Base-by-base conservation (phyloP, 2,797 vertebrate genomes). In the Muscicapa comitata region DNA sequence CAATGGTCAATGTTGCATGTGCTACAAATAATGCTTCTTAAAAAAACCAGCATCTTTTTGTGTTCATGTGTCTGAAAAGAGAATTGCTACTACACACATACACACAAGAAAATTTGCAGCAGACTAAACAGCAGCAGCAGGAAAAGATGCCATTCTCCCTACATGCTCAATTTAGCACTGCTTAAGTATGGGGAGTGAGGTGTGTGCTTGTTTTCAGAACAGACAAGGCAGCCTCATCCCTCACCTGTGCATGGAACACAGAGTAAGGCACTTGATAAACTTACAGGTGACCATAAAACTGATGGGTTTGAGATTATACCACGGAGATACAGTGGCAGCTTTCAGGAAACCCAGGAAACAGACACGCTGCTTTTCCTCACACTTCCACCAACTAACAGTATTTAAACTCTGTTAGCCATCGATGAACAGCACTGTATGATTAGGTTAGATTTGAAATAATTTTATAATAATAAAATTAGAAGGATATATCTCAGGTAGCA, bases 121-220 rank as follows among this genome's bases (percentile, higher is more conserved):
- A 88, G 83, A 79, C 26, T 73, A 66, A 88, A 81, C 29, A 85
- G 57, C 20, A 83, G 59, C 14, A 91, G 51, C 23, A 66, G 51
- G 20, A 40, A 86, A 71, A 88, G 54, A 43, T 7, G 53, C 45
- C 21, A 24, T 48, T 65, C 59, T 72, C 62, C 38, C 45, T 45
- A 42, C 4, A 4, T 0, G 1, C 31, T 65, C 29, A 23, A 5
- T 63, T 83, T 58, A 84, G 38, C 58, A 4, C 17, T 47, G 31
- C 16, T 42, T 29, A 51, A 65, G 17, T n/a, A 23, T 9, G 2
- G 11, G 21, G 26, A 88, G 17, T 4, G 16, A 79, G 55, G 48
- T 17, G 45, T 76, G 31, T 12, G 24, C 16, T 57, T 54, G 26
- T 42, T 86, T 83, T 37, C 35, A 54, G 62, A 86, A n/a, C 1